These are phyloP conservation scores for Hydropsyche tenuis DNA, from an alignment of 1,140 invertebrate species.

Conservation along the genomic window DNA sequence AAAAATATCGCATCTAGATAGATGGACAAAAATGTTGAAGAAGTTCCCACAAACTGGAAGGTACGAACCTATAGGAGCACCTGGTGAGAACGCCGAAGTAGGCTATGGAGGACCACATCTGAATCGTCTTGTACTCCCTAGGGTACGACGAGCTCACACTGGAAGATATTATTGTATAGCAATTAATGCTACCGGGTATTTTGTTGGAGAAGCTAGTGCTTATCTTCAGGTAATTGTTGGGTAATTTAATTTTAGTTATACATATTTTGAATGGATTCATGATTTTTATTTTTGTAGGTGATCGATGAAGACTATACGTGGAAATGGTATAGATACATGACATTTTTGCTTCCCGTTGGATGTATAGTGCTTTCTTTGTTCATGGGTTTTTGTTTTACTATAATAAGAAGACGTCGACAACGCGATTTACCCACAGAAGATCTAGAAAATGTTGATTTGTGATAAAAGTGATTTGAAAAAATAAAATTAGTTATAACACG, in stretches of 20 bases:
- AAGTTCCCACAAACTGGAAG: not conserved
- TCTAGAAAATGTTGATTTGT: too few species aligned
- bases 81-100: slow-evolving; percentile 35
- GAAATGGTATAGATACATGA: slow-evolving; percentile 32
- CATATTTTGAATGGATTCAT: too few species aligned
- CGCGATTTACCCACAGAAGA: too few species aligned
- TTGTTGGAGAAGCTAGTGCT: slow-evolving; percentile 42
- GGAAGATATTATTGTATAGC: slow-evolving; percentile 47
- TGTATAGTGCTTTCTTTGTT: slow-evolving; percentile 26
- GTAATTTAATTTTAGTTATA: slow-evolving; percentile 2
- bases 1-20: not conserved
- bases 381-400: slow-evolving; percentile 38
- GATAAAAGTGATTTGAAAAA: too few species aligned
- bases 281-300: slow-evolving; percentile 32
- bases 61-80: slow-evolving; percentile 25
- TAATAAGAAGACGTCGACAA: slow-evolving; percentile 21
- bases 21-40: slow-evolving; percentile 8
- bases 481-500: too few species aligned
- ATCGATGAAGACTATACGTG: slow-evolving; percentile 28
- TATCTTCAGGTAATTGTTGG: slow-evolving; percentile 39
- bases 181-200: slow-evolving; percentile 41
- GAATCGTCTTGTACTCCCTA: slow-evolving; percentile 38
- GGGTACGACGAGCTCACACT: slow-evolving; percentile 30
- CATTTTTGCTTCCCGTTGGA: slow-evolving; percentile 41
- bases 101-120: slow-evolving; percentile 27